Evolutionary conservation across 2,113 vertebrate species (phyloP).

Genomic region (Origma solitaria): DNA sequence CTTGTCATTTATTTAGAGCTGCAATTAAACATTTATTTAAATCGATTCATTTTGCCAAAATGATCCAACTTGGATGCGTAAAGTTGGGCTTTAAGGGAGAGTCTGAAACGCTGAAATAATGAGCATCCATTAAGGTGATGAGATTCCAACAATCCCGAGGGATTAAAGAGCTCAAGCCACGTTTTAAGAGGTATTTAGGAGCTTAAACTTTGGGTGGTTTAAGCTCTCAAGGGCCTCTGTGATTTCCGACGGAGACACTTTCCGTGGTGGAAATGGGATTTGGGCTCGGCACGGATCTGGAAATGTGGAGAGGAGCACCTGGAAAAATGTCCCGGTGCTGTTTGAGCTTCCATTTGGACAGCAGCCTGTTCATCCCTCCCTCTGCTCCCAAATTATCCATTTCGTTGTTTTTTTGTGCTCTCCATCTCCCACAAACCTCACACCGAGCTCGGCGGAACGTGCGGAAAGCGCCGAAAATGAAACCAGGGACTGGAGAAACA

Average conservation of each 20-base stretch:
- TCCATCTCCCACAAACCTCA: not conserved
- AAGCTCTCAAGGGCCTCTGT: not conserved
- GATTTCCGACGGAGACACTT: not conserved
- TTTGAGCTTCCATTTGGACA: not conserved
- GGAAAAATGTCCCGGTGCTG: not conserved
- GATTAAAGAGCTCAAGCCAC: not conserved
- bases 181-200: not conserved
- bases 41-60: not conserved
- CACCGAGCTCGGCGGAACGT: rapidly evolving
- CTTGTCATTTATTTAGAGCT: not conserved
- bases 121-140: not conserved
- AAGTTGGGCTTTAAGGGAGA: not conserved
- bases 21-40: not conserved
- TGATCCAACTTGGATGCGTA: not conserved
- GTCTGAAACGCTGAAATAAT: not conserved
- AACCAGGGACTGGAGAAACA: not conserved
- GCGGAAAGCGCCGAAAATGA: rapidly evolving
- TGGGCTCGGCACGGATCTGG: not conserved
- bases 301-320: rapidly evolving
- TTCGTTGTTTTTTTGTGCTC: not conserved
- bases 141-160: not conserved
- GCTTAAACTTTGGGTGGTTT: not conserved
- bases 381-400: not conserved
- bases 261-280: not conserved
- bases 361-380: not conserved